Evolutionary conservation across 2,888 invertebrate species (phyloP).

Genomic region (Drosophila phalerata): DNA sequence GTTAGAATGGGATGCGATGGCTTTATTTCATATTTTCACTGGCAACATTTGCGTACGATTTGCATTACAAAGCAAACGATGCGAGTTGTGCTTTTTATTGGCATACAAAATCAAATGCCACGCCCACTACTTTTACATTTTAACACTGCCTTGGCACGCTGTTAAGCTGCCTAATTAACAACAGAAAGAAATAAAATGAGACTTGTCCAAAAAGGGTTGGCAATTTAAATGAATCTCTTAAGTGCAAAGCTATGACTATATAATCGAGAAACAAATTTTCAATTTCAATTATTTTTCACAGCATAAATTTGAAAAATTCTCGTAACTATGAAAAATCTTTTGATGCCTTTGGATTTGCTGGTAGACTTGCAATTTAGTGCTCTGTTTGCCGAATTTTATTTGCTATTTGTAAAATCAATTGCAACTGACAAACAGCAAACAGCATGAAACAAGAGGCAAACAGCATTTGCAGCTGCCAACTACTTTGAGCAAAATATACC

Average conservation of each 20-base stretch:
- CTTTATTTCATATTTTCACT: constrained; percentile 77
- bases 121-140: constrained; percentile 35
- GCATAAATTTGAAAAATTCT: too few species aligned
- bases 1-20: constrained; percentile 32
- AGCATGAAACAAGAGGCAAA: constrained; percentile 17
- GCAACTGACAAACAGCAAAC: constrained; percentile 49
- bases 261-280: constrained; percentile 4
- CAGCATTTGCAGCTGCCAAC: constrained; percentile 20
- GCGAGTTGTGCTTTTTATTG: constrained; percentile 53
- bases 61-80: constrained; percentile 71
- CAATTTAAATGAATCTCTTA: constrained; percentile 25
- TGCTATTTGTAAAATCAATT: constrained; percentile 74
- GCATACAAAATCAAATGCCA: constrained; percentile 46
- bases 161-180: constrained; percentile 57
- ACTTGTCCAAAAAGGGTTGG: not conserved
- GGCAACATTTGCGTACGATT: constrained; percentile 76
- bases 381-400: constrained; percentile 57
- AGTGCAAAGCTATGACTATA: constrained; percentile 1
- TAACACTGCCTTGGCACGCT: constrained; percentile 1
- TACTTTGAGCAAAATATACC: not conserved
- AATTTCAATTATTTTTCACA: constrained; percentile 39
- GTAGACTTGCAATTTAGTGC: constrained; percentile 38
- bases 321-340: constrained; percentile 34
- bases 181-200: constrained; percentile 4
- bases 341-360: constrained; percentile 36